Base-by-base conservation (phyloP, 2,888 invertebrate genomes). In the Sarcophaga caerulescens region DNA sequence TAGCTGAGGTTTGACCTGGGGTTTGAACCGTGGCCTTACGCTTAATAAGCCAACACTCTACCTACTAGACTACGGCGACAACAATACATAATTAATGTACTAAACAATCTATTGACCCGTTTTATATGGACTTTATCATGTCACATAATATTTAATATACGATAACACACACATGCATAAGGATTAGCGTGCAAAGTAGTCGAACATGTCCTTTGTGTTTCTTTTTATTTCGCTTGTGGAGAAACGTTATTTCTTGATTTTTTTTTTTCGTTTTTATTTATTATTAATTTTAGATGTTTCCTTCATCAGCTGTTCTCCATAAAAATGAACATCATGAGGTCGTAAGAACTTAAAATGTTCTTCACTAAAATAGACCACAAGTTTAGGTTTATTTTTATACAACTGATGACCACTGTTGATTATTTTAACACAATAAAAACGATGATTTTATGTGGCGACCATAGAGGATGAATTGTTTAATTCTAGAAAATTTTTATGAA, bases 381-480 rank as follows among this genome's bases (percentile, higher is more conserved):
- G 17, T 52, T 73, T 69, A 62, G 45, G 35, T 76, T 66, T 76
- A 76, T 76, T 84, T 84, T 44, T 76, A 76, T 60, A 75, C 25
- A 70, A 71, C 44, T 57, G 62, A 52, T 12, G 12, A 71, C 79
- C 66, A 78, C 60, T 78, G 68, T 63, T 81, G 23, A 63, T n/a
- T 57, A 52, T 44, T 66, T 59, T 12, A 44, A 59, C 44, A 23
- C 8, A 35, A 35, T 65, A 25, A 2, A 5, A 19, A 25, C 6
- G 35, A 35, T 35, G 8, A 52, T 52, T 52, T 52, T 52, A 52
- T 17, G 52, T 52, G 12, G 14, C 5, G 52, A 14, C 10, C 35
- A 35, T 8, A 35, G 35, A 35, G 17, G 12, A 52, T 52, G 14
- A 52, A 17, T 52, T 52, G 14, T 14, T 52, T 52, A 52, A 52